Evolutionary conservation across 2,797 vertebrate genomes (phyloP), one percentile per base, ranked within the genome.

Genomic region (Hapalemur alaotrensis): DNA sequence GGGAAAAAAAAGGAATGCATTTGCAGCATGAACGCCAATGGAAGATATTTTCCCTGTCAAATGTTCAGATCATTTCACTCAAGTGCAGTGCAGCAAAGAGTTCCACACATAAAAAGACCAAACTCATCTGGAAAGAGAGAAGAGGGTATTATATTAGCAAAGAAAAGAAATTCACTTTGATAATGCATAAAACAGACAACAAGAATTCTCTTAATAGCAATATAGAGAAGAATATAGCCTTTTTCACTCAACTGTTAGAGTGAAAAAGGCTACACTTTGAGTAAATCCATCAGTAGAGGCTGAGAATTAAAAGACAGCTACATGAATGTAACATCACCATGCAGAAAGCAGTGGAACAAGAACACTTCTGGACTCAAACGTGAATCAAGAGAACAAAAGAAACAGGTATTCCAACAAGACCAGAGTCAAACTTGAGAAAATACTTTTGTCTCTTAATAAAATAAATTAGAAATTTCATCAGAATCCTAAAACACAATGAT

Each of bases 381-480:
- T 43, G 30, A 79, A 78, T 65, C 59, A 57, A 94, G 10, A 83
- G 20, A 83, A 75, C 11, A 86, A 41, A 83, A 67, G 70, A 18
- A 73, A 72, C 1, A 38, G 13, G 2, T 61, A 57, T 41, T 52
- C 57, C 81, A 92, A 48, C 5, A 81, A 87, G n/a, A 89, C 20
- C 82, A 95, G 65, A 82, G 69, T 73, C 13, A 93, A 91, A 81
- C 54, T 59, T 90, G 38, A 92, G 48, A 85, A 92, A 89, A 88
- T 3, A 25, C 82, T 70, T 12, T 6, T 65, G 28, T 59, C 6
- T 81, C 41, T 91, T 65, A 81, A 61, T 59, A 38, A 91, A 87
- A 78, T 67, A 61, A 91, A 73, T 61, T 80, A 87, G 20, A 85
- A 89, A 75, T 89, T 35, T 54, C 38, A 85, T 69, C 57, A 89